Conservation (phyloP, 2,888 invertebrate genomes). For the Fabriciana adippe region DNA sequence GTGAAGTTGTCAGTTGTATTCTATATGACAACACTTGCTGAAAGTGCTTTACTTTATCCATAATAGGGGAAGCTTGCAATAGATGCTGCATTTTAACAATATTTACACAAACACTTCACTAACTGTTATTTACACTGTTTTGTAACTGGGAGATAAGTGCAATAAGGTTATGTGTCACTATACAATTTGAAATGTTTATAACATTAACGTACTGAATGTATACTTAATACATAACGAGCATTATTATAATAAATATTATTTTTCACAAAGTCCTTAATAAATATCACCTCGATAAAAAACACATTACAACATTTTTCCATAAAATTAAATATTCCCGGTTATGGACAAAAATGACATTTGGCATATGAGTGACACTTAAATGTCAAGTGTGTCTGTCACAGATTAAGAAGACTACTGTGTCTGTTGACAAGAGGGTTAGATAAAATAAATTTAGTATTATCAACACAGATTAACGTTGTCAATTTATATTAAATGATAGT, state of each 20-base stretch:
- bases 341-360: conserved; percentile 29
- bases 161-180: conserved; percentile 56
- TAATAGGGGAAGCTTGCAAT: conserved; percentile 80
- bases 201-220: background rate
- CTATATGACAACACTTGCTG: conserved; percentile 73
- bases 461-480: too few species aligned
- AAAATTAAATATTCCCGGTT: conserved; percentile 43
- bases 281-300: background rate
- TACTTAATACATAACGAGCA: background rate
- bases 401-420: too few species aligned
- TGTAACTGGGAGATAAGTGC: conserved; percentile 19
- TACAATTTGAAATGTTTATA: conserved; percentile 8
- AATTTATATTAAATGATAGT: too few species aligned
- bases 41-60: conserved; percentile 80
- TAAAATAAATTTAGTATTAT: too few species aligned
- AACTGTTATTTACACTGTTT: conserved; percentile 29
- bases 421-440: too few species aligned
- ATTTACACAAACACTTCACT: conserved; percentile 27
- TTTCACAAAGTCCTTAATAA: background rate
- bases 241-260: background rate
- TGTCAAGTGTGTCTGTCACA: too few species aligned
- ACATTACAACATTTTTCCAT: conserved; percentile 11
- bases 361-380: background rate
- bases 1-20: conserved; percentile 84
- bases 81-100: conserved; percentile 68